These are phyloP conservation scores for Ochotona curzoniae DNA, from an alignment of 2,113 vertebrate genomes.

Conservation along the genomic window DNA sequence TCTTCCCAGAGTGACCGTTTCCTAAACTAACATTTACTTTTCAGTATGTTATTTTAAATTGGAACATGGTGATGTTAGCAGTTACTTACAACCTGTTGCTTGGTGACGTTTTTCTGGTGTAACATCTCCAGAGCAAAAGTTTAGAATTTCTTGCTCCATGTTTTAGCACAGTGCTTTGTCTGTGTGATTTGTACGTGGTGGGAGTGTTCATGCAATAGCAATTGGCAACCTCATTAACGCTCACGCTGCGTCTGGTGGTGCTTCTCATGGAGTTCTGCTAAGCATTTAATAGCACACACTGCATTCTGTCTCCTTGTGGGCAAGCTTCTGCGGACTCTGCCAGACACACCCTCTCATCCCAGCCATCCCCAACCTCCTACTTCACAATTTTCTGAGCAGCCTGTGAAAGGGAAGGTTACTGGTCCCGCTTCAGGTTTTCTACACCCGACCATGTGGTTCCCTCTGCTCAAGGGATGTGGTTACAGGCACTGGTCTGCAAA, in stretches of 20 bases:
- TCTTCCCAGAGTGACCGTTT: too few species aligned
- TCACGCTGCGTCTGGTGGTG: rapidly evolving
- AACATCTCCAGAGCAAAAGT: background rate
- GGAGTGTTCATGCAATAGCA: background rate
- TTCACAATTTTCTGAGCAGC: background rate
- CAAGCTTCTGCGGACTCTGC: background rate
- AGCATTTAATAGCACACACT: too few species aligned
- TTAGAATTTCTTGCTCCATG: background rate
- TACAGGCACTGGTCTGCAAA: too few species aligned
- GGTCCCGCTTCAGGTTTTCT: rapidly evolving
- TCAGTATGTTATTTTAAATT: too few species aligned
- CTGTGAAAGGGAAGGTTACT: rapidly evolving
- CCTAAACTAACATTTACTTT: too few species aligned
- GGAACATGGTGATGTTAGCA: too few species aligned
- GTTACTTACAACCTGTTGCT: too few species aligned
- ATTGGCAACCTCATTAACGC: rapidly evolving
- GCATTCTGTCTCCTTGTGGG: background rate
- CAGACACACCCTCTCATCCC: too few species aligned
- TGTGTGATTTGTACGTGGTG: rapidly evolving
- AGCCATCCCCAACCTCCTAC: too few species aligned
- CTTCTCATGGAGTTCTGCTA: background rate
- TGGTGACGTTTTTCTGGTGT: too few species aligned
- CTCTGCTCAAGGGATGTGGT: too few species aligned
- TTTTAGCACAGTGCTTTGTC: rapidly evolving
- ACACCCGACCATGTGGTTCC: too few species aligned